Conservation (phyloP, 2,113 vertebrate species). For the Antechinus stuartii region DNA sequence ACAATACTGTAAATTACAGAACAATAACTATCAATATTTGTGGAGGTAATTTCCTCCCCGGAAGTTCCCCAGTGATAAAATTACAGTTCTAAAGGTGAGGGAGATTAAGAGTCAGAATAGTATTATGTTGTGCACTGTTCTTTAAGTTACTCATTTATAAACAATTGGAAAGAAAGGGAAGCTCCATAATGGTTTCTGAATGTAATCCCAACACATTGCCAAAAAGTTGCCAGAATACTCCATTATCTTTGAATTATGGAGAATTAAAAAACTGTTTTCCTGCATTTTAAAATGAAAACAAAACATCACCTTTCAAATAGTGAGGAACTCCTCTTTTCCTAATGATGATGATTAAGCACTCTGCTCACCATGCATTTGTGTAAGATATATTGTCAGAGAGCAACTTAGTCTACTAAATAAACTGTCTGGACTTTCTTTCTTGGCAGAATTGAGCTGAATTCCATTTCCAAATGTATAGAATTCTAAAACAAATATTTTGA, state of each 20-base stretch:
- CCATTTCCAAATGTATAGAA: not conserved
- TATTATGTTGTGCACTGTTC: not conserved
- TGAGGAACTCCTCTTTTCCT: not conserved
- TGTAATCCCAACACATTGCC: not conserved
- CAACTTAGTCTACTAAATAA: not conserved
- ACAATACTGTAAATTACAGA: not conserved
- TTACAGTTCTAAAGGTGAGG: not conserved
- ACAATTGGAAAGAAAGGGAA: not conserved
- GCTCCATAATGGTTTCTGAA: not conserved
- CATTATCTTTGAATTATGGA: not conserved
- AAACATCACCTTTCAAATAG: not conserved
- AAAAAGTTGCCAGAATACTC: slow-evolving; percentile 21
- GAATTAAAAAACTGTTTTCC: slow-evolving; percentile 25
- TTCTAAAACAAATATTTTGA: slow-evolving; percentile 20
- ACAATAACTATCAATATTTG: not conserved
- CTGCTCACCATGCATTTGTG: not conserved
- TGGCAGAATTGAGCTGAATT: not conserved
- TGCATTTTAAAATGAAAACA: slow-evolving; percentile 29
- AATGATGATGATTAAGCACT: not conserved
- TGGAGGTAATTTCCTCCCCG: not conserved
- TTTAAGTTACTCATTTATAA: not conserved
- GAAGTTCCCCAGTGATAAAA: not conserved
- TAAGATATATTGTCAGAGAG: not conserved
- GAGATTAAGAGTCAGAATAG: not conserved
- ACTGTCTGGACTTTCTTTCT: not conserved